Conservation (phyloP, 2,888 invertebrate species). For the Tribolium freemani region DNA sequence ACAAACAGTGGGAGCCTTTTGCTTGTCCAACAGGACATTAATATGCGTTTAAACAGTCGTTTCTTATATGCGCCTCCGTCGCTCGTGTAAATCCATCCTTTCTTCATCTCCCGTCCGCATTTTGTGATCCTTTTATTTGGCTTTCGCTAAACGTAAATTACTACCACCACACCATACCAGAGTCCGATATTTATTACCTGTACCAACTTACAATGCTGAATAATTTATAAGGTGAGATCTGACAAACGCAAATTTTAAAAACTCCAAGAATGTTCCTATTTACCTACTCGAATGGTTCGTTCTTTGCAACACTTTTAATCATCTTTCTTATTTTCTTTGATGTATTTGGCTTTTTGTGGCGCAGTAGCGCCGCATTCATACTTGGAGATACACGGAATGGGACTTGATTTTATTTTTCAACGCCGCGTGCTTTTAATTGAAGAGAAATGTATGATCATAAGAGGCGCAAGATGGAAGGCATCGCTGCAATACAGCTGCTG, state of each 20-base stretch:
- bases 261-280: slow-evolving; percentile 64
- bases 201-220: slow-evolving; percentile 65
- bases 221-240: slow-evolving; percentile 68
- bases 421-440: slow-evolving; percentile 19
- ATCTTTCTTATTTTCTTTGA: slow-evolving; percentile 49
- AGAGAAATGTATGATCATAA: slow-evolving; percentile 9
- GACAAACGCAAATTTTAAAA: slow-evolving; percentile 67
- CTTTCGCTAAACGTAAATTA: slow-evolving; percentile 63
- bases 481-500: not conserved
- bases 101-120: slow-evolving; percentile 35
- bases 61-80: slow-evolving; percentile 51
- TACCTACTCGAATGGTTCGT: slow-evolving; percentile 61
- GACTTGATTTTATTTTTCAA: slow-evolving; percentile 9
- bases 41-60: slow-evolving; percentile 59
- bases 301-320: slow-evolving; percentile 58
- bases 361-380: slow-evolving; percentile 2
- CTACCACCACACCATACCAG: slow-evolving; percentile 43
- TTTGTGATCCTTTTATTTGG: slow-evolving; percentile 52
- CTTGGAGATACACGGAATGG: not conserved
- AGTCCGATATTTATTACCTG: slow-evolving; percentile 64
- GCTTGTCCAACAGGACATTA: slow-evolving; percentile 60
- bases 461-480: not conserved
- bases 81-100: slow-evolving; percentile 29
- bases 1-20: slow-evolving; percentile 64
- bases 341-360: slow-evolving; percentile 41